phyloP scores from a whole-genome alignment of 2,888 invertebrate species.

The Amblyteles armatorius region DNA sequence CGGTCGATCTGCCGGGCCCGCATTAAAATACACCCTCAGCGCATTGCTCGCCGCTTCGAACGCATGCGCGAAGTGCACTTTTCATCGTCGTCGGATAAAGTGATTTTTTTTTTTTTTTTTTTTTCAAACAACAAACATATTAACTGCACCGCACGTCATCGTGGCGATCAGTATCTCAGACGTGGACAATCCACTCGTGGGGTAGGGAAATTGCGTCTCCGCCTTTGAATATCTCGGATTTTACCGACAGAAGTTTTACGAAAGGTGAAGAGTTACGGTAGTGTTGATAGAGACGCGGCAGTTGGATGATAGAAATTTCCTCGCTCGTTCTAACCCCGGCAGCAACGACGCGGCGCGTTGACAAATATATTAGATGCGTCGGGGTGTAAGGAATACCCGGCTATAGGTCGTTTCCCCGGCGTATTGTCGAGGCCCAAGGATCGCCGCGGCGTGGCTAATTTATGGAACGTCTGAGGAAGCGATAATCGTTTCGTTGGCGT shows the following conservation, averaged over 20 bases:
- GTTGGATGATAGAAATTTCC: constrained; percentile 21
- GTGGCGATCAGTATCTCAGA: background rate
- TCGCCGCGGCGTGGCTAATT: constrained; percentile 23
- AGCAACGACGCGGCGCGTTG: constrained; percentile 8
- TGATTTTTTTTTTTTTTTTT: too few relatives aligned
- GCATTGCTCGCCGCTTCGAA: background rate
- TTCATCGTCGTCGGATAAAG: background rate
- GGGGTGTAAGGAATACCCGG: constrained; percentile 19
- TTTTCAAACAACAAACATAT: background rate
- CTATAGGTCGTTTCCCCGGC: constrained; percentile 28
- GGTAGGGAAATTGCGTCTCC: background rate
- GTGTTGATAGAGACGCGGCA: constrained; percentile 13
- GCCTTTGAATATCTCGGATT: background rate
- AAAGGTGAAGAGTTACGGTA: constrained; percentile 3
- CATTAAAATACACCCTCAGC: constrained; percentile 1
- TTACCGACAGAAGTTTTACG: background rate
- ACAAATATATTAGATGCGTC: constrained; percentile 51
- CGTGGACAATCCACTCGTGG: background rate
- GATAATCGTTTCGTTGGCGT: constrained; percentile 58
- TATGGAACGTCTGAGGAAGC: constrained; percentile 52
- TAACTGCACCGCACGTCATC: background rate
- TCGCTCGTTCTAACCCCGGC: constrained; percentile 22
- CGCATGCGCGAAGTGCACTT: background rate
- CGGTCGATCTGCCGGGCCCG: background rate
- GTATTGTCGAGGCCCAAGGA: constrained; percentile 21